phyloP scores from a whole-genome alignment of 1,140 invertebrate genomes.

The Bombus turneri region DNA sequence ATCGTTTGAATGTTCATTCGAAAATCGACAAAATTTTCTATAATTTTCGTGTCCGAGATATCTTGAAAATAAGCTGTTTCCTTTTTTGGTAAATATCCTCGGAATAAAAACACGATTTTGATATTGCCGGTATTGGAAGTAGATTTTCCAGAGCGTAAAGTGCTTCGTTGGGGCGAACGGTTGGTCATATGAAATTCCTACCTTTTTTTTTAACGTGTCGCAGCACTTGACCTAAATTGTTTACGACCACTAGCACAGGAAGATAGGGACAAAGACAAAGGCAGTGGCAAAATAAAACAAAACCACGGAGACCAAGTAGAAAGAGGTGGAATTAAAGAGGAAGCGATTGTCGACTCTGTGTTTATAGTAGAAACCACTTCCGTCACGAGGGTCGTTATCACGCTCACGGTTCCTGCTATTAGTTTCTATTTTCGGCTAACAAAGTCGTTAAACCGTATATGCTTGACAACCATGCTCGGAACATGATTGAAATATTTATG shows the following conservation, averaged over 20 bases:
- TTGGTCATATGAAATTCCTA: conserved; percentile 36
- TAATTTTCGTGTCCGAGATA: background rate
- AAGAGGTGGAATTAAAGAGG: conserved; percentile 45
- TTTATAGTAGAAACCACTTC: conserved; percentile 45
- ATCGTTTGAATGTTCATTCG: too few relatives aligned
- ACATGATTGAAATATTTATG: background rate
- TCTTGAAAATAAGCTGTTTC: background rate
- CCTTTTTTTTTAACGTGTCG: conserved; percentile 37
- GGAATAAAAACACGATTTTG: background rate
- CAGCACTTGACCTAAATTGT: conserved; percentile 45
- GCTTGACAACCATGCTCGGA: background rate
- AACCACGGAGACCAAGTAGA: conserved; percentile 5
- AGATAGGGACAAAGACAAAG: conserved; percentile 47
- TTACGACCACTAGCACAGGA: conserved; percentile 19
- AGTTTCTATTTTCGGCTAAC: background rate
- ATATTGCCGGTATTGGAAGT: too few relatives aligned
- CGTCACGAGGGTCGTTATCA: conserved; percentile 27
- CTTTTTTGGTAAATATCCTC: background rate
- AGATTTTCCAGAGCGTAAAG: conserved; percentile 18
- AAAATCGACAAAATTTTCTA: too few relatives aligned
- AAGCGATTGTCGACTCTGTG: conserved; percentile 30
- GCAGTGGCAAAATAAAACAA: conserved; percentile 41
- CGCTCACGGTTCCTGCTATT: background rate
- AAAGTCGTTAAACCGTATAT: background rate
- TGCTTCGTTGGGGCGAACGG: background rate